Base-by-base conservation (phyloP, 2,113 vertebrate species). In the Carettochelys insculpta region DNA sequence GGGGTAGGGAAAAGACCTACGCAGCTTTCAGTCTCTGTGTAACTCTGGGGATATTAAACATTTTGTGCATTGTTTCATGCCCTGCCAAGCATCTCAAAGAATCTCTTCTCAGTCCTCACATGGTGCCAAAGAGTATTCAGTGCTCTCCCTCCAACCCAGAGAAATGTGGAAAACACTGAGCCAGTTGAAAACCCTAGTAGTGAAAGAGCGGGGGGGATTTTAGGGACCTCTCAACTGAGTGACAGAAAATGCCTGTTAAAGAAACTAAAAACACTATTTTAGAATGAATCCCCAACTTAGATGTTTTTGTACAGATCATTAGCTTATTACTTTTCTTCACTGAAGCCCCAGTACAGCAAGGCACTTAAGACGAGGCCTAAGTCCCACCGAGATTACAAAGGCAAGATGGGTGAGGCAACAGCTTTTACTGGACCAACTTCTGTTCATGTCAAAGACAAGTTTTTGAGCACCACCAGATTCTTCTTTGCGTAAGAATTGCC, bases 41-140 rank as follows among this genome's bases (percentile, higher is more conserved):
- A 29, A 47, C 50, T 76, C 77, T 75, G 65, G n/a, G 84, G 52
- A 45, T 81, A 77, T 81, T 58, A 90, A 90, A 77, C 71, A 25
- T 86, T 82, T 85, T 85, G 83, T 77, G 68, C 48, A 82, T 20
- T 82, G 68, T 90, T 86, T 90, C 78, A 77, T 90, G 52, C 41
- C 34, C 24, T 82, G 83, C 83, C 83, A 86, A 82, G 65, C 47
- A 52, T 76, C 68, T 65, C 24, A 77, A 90, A n/a, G n/a, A 81
- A 90, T 78, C 41, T 82, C 65, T 48, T 52, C 56, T 48, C 65
- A 80, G 45, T 45, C 52, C 80, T 41, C n/a, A 47, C 38, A 54
- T 34, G 31, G 20, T 86, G 48, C 53, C 68, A 88, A 43, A 50
- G 80, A 50, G 29, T 25, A 41, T 13, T 20, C 17, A 80, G 16